A percentile compares a stretch with the other conserved stretches of the same genome.
Conservation (phyloP, 1,140 invertebrate genomes). For the Hylaeus anthracinus region DNA sequence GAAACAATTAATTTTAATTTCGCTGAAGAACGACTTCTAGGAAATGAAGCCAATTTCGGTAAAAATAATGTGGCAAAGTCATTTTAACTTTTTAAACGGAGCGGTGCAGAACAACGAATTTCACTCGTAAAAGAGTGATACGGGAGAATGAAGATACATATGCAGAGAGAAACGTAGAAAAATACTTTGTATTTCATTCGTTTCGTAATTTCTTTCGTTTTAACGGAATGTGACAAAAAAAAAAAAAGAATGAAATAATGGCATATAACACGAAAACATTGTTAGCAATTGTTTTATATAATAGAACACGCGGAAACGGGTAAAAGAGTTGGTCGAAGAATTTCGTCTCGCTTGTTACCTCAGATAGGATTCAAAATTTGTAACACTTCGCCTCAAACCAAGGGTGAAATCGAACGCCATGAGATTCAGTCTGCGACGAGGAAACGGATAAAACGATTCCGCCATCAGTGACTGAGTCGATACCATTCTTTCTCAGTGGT, state of each 20-base stretch:
- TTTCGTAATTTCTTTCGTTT: background rate
- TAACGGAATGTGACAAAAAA: background rate
- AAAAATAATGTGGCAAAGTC: background rate
- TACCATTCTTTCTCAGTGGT: slow-evolving; percentile 21
- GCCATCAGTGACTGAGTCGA: slow-evolving; percentile 15
- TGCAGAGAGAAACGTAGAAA: background rate
- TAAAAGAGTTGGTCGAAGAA: background rate
- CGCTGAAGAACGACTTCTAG: background rate
- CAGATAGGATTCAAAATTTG: slow-evolving; percentile 1
- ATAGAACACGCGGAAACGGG: background rate
- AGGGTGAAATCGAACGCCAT: slow-evolving; percentile 3
- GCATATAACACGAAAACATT: no score
- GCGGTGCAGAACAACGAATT: background rate
- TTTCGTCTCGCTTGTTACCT: background rate
- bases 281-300: background rate
- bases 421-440: background rate
- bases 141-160: background rate
- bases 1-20: background rate
- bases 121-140: background rate
- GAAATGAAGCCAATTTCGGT: background rate
- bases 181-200: no score
- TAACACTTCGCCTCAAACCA: background rate
- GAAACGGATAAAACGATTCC: background rate
- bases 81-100: background rate
- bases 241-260: background rate